phyloP scores from a whole-genome alignment of 37 sponge, comb jelly and placozoan species.

The Hormiphora californensis region DNA sequence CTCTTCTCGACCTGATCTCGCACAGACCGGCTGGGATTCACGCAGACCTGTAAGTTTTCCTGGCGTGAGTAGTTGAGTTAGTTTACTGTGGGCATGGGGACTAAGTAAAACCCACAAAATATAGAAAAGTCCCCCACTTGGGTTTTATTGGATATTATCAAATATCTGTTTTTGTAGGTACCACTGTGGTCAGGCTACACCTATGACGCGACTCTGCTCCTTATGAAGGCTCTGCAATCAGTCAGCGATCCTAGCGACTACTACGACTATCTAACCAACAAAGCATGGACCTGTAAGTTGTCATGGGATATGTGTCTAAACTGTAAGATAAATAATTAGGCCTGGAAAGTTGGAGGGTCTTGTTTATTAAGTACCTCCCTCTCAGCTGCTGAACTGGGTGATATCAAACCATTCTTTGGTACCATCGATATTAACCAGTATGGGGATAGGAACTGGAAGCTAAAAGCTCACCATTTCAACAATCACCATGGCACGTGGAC shows the following conservation, averaged over 20 bases:
- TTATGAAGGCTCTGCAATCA: not conserved
- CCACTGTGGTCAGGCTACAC: conserved; percentile 10
- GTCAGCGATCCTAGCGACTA: not conserved
- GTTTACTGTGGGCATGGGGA: no score
- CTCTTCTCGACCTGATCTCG: not conserved
- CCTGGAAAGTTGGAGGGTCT: no score
- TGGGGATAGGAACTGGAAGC: not conserved
- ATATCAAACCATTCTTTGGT: not conserved
- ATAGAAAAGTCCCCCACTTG: no score
- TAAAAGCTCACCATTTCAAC: not conserved
- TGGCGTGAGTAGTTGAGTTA: no score
- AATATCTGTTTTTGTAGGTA: not conserved
- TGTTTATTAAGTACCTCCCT: not conserved
- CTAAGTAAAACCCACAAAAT: no score
- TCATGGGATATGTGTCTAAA: not conserved
- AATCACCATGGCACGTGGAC: no score
- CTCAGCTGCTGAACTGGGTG: not conserved
- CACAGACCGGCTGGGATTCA: not conserved
- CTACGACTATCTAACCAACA: not conserved
- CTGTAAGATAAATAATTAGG: not conserved
- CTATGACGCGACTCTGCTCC: not conserved
- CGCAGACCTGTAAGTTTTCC: not conserved
- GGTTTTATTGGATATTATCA: no score
- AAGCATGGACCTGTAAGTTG: not conserved
- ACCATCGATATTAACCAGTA: not conserved